Conservation (phyloP, 2,888 invertebrate species). For the Plutella xylostella region DNA sequence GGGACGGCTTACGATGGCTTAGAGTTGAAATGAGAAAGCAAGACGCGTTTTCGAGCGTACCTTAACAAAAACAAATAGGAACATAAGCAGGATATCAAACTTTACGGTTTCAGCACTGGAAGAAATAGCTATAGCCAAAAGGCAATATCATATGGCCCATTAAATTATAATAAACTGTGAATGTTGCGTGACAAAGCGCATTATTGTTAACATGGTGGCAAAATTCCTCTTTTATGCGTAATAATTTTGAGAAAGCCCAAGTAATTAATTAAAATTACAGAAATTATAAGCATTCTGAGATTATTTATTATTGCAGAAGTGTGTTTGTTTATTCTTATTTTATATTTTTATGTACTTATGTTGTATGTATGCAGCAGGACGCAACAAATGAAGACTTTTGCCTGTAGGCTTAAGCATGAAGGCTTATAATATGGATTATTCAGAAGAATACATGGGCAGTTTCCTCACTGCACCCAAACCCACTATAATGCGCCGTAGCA, state of each 20-base stretch:
- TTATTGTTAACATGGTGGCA: not conserved
- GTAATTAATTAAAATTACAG: not conserved
- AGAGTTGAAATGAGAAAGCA: not conserved
- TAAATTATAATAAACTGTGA: not conserved
- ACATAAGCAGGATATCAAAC: not conserved
- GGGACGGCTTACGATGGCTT: not conserved
- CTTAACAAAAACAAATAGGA: not conserved
- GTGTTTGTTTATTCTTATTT: not conserved
- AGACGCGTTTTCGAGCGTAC: not conserved
- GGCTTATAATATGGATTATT: too few species aligned
- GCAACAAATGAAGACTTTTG: not conserved
- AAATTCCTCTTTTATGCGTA: not conserved
- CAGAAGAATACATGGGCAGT: too few species aligned
- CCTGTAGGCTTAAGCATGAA: too few species aligned
- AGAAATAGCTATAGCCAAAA: not conserved
- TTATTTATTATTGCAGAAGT: too few species aligned
- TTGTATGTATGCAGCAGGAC: not conserved
- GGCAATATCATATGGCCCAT: not conserved
- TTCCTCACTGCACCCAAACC: too few species aligned
- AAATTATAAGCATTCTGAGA: too few species aligned
- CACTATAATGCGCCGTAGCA: too few species aligned
- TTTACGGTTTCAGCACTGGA: not conserved
- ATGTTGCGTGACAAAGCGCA: slow-evolving; percentile 1
- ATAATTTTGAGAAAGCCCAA: not conserved
- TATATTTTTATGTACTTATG: not conserved